Conservation (phyloP, 2,113 vertebrate species). For the Pristiophorus japonicus region DNA sequence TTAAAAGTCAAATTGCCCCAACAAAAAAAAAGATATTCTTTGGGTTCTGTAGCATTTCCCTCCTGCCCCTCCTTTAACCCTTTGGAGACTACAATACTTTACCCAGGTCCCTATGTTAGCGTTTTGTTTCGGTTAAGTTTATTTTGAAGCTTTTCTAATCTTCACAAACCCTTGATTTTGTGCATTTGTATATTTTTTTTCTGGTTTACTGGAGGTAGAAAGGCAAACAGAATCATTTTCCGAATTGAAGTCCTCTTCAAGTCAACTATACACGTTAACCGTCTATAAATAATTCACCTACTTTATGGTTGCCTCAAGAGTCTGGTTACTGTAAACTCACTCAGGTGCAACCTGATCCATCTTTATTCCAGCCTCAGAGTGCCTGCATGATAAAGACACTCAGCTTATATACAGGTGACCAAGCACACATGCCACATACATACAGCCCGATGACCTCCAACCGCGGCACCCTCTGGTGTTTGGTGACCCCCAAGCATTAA, state of each 20-base stretch:
- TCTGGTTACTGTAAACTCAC: too few species aligned
- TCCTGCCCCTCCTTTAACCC: not conserved
- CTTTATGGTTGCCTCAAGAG: not conserved
- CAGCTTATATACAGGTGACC: too few species aligned
- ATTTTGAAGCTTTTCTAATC: not conserved
- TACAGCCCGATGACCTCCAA: too few species aligned
- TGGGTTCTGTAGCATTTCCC: not conserved
- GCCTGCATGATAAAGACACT: too few species aligned
- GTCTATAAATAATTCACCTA: not conserved
- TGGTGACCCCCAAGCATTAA: too few species aligned
- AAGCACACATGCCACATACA: too few species aligned
- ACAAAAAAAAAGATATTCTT: not conserved
- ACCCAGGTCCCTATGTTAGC: not conserved
- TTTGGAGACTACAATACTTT: not conserved
- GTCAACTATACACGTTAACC: not conserved
- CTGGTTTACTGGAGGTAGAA: too few species aligned
- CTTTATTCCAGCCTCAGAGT: too few species aligned
- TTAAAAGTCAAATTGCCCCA: conserved; percentile 28
- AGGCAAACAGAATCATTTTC: not conserved
- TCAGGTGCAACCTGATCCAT: too few species aligned
- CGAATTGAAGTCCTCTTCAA: not conserved
- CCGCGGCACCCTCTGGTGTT: too few species aligned
- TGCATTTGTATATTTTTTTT: not conserved
- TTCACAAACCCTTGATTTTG: not conserved
- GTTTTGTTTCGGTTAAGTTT: not conserved